A percentile compares a stretch with the other conserved stretches of the same genome.
Conservation (phyloP, 2,888 invertebrate species). For the Yponomeuta malinellus region DNA sequence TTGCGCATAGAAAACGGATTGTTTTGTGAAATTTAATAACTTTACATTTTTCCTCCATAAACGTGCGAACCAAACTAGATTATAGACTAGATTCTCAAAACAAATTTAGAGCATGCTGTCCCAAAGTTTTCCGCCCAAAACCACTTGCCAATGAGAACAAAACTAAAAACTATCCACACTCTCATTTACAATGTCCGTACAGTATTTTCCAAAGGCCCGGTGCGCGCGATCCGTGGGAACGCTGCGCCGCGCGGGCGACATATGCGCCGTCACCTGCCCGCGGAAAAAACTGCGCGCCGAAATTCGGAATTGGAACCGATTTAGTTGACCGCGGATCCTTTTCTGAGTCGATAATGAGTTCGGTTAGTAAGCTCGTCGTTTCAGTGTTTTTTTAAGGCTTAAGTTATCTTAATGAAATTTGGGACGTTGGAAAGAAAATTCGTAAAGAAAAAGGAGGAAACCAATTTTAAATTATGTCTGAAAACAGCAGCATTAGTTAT, state of each 20-base stretch:
- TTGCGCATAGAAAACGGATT: too few species aligned
- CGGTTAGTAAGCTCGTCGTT: neutral
- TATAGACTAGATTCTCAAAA: too few species aligned
- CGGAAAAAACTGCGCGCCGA: slow-evolving; percentile 53
- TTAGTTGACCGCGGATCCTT: slow-evolving; percentile 54
- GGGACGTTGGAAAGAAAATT: too few species aligned
- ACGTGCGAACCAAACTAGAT: too few species aligned
- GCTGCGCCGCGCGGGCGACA: slow-evolving; percentile 39
- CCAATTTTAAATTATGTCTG: too few species aligned
- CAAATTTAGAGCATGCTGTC: too few species aligned
- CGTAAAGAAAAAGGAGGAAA: too few species aligned
- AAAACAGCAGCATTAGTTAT: too few species aligned
- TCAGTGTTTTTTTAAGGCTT: neutral
- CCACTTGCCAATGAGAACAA: neutral
- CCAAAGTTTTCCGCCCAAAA: too few species aligned
- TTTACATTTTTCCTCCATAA: too few species aligned
- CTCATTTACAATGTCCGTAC: neutral
- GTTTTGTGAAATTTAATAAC: too few species aligned
- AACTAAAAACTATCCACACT: neutral
- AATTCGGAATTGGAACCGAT: slow-evolving; percentile 47
- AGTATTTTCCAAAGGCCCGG: slow-evolving; percentile 41
- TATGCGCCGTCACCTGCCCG: slow-evolving; percentile 65
- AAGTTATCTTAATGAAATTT: too few species aligned
- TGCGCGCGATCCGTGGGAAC: slow-evolving; percentile 67
- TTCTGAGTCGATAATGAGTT: slow-evolving; percentile 13